Base-by-base conservation (phyloP, 2,888 invertebrate species). In the Disparrhopalites patrizii region DNA sequence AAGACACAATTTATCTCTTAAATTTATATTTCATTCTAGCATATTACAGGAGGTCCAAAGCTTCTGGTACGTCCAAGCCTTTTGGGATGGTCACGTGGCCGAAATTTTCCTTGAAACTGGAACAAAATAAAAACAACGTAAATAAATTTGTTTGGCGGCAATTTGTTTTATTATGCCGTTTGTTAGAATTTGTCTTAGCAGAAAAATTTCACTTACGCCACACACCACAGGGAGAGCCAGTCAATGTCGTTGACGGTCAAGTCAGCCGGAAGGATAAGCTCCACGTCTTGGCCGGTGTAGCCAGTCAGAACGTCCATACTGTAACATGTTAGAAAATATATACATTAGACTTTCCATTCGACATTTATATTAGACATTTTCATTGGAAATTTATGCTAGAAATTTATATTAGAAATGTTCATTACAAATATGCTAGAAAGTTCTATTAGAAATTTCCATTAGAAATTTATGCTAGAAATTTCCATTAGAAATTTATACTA, bases 221-320 rank as follows among this genome's bases (percentile, higher is more conserved):
- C 90, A 77, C 93, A 93, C 91, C 92, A 93, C 0, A 93, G 87
- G 0, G 91, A 85, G 28, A 93, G 83, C 92, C 93, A 93, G 80
- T 93, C 91, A 75, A 94, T 89, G 79, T 93, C 92, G 80, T 92
- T 89, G 0, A 91, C 91, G 0, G 92, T 92, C 71, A 92, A 79
- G 75, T 86, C 85, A 52, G 88, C 89, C 0, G 93, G 93, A 56
- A 94, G 80, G 76, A 91, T 90, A 73, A 94, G 88, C 81, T 93
- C 92, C 65, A 94, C 91, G 79, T 93, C 93, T 78, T 93, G 91
- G 2, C 93, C 93, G 76, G 90, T 88, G 80, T 94, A 94, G 4
- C 90, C 90, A 3, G 89, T 84, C 38, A 94, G 82, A 0, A 90
- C 89, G 68, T 88, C 85, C 57, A 89, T 78, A 30, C 91, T 84